These are phyloP conservation scores for Hypomesus transpacificus DNA, from an alignment of 2,113 vertebrate genomes.

Conservation along the genomic window DNA sequence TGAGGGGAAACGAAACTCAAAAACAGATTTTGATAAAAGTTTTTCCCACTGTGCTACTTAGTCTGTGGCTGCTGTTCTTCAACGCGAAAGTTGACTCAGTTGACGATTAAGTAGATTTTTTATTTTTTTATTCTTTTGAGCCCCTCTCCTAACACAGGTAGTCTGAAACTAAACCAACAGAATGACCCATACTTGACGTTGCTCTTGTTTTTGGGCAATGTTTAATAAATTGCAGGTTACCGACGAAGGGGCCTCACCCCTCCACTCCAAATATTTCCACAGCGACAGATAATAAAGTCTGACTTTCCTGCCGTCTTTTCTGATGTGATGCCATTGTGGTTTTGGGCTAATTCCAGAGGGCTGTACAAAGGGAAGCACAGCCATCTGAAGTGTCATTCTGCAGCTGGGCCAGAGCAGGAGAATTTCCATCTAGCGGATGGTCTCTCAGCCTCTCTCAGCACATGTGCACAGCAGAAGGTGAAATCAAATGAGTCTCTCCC, in stretches of 20 bases:
- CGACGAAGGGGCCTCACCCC: conserved; percentile 54
- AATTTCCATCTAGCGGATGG: conserved; percentile 78
- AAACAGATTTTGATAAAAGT: conserved; percentile 59
- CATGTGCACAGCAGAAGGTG: conserved; percentile 88
- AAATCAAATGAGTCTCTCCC: conserved; percentile 75
- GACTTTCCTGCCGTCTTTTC: conserved; percentile 71
- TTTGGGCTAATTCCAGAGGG: conserved; percentile 87
- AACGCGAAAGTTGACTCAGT: no score
- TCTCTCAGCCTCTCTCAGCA: conserved; percentile 57
- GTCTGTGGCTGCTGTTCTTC: conserved; percentile 24
- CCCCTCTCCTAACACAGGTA: neutral
- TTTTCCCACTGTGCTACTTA: conserved; percentile 44
- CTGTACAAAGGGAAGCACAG: conserved; percentile 80
- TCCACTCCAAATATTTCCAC: conserved; percentile 70
- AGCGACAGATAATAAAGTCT: conserved; percentile 78
- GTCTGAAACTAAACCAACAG: neutral
- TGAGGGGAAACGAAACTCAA: conserved; percentile 39
- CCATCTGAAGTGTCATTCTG: conserved; percentile 87
- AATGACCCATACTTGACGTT: conserved; percentile 7
- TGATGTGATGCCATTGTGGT: conserved; percentile 88
- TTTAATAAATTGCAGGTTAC: conserved; percentile 61
- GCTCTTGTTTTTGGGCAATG: conserved; percentile 48
- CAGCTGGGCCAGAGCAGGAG: conserved; percentile 80
- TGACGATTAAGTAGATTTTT: no score
- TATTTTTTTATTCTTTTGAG: no score